Evolutionary conservation across 2,113 vertebrate species (phyloP).

Genomic region (Nasalis larvatus): DNA sequence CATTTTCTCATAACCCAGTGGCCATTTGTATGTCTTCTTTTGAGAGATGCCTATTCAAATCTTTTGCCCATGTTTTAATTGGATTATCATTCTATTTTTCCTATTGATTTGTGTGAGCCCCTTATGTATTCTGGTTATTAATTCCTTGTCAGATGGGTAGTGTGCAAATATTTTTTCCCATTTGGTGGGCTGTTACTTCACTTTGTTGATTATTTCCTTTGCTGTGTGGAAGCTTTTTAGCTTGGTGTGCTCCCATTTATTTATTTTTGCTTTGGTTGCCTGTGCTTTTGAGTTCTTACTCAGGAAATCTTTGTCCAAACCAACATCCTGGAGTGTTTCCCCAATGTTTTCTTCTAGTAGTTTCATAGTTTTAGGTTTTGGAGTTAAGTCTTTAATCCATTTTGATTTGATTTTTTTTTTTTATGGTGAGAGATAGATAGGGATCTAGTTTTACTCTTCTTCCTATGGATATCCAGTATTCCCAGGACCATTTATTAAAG

Average conservation of each 20-base stretch:
- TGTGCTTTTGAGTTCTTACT: background rate
- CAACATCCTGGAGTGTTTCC: background rate
- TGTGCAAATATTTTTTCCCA: background rate
- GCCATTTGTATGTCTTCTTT: background rate
- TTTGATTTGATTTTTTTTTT: background rate
- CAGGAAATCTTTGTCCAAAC: background rate
- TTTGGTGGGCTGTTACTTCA: background rate
- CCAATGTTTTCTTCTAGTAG: background rate
- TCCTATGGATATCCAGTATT: background rate
- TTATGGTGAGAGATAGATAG: background rate
- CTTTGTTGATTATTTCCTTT: background rate
- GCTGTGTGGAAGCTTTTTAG: too few species aligned
- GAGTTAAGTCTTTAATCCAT: background rate
- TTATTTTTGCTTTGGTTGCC: background rate
- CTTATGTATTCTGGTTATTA: background rate
- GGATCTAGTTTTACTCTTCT: background rate
- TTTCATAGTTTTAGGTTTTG: background rate
- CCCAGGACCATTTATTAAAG: background rate
- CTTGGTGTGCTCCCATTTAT: too few species aligned
- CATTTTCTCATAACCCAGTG: background rate
- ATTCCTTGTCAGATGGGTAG: background rate
- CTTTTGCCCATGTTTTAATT: background rate
- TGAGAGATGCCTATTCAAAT: background rate
- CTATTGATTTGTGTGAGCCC: background rate
- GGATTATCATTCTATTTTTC: background rate